Evolutionary conservation across 2,888 invertebrate species (phyloP).

Genomic region (Cosmorhoe ocellata): DNA sequence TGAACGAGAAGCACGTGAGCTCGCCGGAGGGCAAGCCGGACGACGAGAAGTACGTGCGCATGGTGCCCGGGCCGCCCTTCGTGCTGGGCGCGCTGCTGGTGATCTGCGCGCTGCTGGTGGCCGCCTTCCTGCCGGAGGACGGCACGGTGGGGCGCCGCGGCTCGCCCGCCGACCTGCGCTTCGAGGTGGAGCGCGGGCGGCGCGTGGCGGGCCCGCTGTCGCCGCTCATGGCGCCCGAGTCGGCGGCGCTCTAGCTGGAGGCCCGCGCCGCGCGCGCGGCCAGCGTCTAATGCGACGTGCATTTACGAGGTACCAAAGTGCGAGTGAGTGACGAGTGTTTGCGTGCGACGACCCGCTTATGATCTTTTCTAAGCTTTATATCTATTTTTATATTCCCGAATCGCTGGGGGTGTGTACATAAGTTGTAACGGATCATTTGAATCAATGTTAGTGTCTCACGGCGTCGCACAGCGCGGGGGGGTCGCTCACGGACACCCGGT

Average conservation of each 20-base stretch:
- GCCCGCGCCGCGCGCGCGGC: conserved; percentile 67
- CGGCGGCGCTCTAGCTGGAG: conserved; percentile 86
- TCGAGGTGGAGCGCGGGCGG: conserved; percentile 90
- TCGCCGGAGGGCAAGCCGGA: conserved; percentile 54
- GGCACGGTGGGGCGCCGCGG: conserved; percentile 62
- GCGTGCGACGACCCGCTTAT: conserved; percentile 45
- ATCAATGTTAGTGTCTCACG: conserved; percentile 48
- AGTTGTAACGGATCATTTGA: conserved; percentile 54
- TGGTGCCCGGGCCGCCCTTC: conserved; percentile 99
- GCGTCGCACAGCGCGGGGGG: conserved; percentile 6
- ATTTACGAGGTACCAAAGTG: conserved; percentile 73
- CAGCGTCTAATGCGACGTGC: conserved; percentile 70
- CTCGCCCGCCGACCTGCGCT: conserved; percentile 88
- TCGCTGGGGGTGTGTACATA: conserved; percentile 63
- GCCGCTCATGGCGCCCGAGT: conserved; percentile 90
- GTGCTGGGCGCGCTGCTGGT: conserved; percentile 98
- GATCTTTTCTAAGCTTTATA: conserved; percentile 72
- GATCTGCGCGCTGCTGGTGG: conserved; percentile 96
- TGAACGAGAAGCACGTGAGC: conserved; percentile 88
- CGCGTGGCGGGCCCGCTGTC: conserved; percentile 90
- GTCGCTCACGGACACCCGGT: conserved; percentile 35
- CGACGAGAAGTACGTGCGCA: conserved; percentile 81
- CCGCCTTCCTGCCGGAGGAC: conserved; percentile 91
- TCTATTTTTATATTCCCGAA: conserved; percentile 65
- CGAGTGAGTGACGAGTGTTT: conserved; percentile 53